Conservation (phyloP, 2,113 vertebrate species). For the Calyptomena viridis region DNA sequence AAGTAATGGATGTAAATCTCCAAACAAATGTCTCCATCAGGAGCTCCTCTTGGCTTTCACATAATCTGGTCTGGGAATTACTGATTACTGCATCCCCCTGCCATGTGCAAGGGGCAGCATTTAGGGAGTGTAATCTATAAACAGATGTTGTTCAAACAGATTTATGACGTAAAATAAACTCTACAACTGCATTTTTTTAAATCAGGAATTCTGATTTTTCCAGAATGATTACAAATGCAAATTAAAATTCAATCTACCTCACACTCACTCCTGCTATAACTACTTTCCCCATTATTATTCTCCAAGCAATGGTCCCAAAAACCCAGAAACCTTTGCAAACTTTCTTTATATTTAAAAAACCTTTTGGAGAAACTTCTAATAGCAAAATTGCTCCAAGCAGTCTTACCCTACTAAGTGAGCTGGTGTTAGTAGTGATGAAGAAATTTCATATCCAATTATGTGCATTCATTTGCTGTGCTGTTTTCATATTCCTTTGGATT, state of each 20-base stretch:
- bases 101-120: rapidly evolving
- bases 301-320: neutral
- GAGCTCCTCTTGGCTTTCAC: neutral
- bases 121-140: neutral
- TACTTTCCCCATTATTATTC: neutral
- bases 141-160: neutral
- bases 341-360: neutral
- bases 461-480: neutral
- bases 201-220: neutral
- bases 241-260: neutral
- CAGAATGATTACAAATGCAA: neutral
- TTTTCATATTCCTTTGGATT: neutral
- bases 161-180: neutral
- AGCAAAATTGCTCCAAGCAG: neutral
- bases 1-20: neutral
- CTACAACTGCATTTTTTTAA: neutral
- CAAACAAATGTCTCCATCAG: neutral
- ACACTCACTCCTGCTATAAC: neutral
- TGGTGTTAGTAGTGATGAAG: neutral
- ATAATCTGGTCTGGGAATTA: neutral
- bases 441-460: neutral
- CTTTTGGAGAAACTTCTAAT: neutral
- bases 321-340: neutral
- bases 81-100: neutral
- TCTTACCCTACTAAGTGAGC: neutral